Percentiles rank a stretch among this genome's conserved stretches.
Evolutionary conservation across 2,888 invertebrate genomes (phyloP).

Genomic region (Leptodirus hochenwartii): DNA sequence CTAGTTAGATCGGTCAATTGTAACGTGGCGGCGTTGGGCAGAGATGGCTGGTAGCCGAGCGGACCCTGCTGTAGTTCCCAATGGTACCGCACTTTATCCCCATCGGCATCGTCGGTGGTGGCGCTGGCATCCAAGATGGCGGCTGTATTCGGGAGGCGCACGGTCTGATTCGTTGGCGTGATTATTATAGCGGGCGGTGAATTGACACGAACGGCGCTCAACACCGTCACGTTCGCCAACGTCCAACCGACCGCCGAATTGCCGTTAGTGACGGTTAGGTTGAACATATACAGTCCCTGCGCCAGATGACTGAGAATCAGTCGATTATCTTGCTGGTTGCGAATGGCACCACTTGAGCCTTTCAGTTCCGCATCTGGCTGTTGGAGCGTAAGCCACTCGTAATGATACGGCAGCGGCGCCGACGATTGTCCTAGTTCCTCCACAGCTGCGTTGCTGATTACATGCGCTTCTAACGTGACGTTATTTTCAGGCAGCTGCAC

Average conservation of each 20-base stretch:
- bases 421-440: too few species aligned
- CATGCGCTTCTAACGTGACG: constrained; percentile 65
- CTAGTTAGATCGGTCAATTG: constrained; percentile 66
- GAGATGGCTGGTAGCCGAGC: constrained; percentile 58
- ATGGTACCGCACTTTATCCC: constrained; percentile 61
- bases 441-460: constrained; percentile 18
- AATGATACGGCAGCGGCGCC: too few species aligned
- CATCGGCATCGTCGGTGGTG: constrained; percentile 50
- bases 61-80: constrained; percentile 89
- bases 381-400: constrained; percentile 73
- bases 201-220: constrained; percentile 69
- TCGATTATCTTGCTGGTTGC: constrained; percentile 66
- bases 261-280: constrained; percentile 38
- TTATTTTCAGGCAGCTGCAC: constrained; percentile 70
- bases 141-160: constrained; percentile 76
- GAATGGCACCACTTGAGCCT: constrained; percentile 47
- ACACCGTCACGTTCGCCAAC: constrained; percentile 76
- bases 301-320: constrained; percentile 69
- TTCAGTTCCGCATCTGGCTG: constrained; percentile 76
- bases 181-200: constrained; percentile 71
- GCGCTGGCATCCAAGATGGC: constrained; percentile 71
- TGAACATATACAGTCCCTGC: constrained; percentile 77
- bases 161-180: constrained; percentile 67
- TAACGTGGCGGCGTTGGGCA: constrained; percentile 64
- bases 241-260: constrained; percentile 64